A percentile compares a stretch with the other conserved stretches of the same genome.
phyloP scores from a whole-genome alignment of 92 coral and sea anemone genomes.

The Isaurus tuberculatus region DNA sequence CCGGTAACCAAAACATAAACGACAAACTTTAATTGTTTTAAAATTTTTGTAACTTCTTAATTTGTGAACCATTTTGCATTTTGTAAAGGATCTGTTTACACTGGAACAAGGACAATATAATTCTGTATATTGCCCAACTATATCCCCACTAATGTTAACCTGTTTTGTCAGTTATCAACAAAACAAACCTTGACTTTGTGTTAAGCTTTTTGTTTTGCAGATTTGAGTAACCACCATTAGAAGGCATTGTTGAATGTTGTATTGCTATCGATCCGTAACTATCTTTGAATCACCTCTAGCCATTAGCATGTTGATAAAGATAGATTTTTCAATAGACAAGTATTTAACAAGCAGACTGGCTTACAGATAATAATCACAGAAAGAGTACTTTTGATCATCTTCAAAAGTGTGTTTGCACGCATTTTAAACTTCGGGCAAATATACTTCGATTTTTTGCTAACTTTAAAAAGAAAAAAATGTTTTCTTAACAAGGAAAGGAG shows the following conservation, averaged over 20 bases:
- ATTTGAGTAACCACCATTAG: slow-evolving; percentile 67
- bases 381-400: slow-evolving; percentile 16
- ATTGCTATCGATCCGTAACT: slow-evolving; percentile 66
- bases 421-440: neutral
- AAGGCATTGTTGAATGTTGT: slow-evolving; percentile 44
- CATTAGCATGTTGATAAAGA: slow-evolving; percentile 51
- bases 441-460: neutral
- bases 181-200: slow-evolving; percentile 44
- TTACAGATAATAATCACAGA: slow-evolving; percentile 17
- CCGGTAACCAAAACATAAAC: neutral
- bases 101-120: slow-evolving; percentile 24
- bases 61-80: neutral
- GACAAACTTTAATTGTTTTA: neutral
- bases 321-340: slow-evolving; percentile 35
- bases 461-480: neutral
- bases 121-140: slow-evolving; percentile 10
- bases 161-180: slow-evolving; percentile 24
- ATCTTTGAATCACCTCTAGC: slow-evolving; percentile 48
- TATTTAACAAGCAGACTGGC: slow-evolving; percentile 13
- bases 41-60: neutral
- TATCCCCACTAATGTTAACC: slow-evolving; percentile 24
- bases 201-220: slow-evolving; percentile 58
- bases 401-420: slow-evolving; percentile 24
- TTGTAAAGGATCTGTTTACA: slow-evolving; percentile 40
- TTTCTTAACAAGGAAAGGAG: neutral